Evolutionary conservation across 2,113 vertebrate species (phyloP), one percentile per base, ranked within the genome.

Genomic region (Cyanistes caeruleus): DNA sequence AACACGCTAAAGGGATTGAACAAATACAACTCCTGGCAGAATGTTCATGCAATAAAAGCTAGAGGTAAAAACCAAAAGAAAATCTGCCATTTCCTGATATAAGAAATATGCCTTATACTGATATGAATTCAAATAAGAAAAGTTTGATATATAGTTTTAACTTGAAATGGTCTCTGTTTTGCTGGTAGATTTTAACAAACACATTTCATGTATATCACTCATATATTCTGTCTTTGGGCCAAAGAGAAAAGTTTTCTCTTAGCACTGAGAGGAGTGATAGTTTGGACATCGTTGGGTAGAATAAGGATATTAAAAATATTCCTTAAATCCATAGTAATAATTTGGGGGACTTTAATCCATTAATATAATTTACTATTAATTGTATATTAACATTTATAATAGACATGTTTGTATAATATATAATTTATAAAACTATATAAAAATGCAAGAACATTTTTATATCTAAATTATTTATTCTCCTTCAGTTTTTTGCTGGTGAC

Each of bases 191-290:
- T 86, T 91, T 43, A 46, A 63, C 0, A 2, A 25, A 41, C 3
- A 1, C 4, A 11, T 14, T n/a, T 48, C 2, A 1, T 37, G 8
- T 35, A 7, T 37, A 55, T n/a, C 53, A 35, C 8, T 75, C 10
- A 51, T 22, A 15, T 35, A 48, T 82, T 82, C 16, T 62, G 65
- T 37, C 24, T 41, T 43, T 70, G 41, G 43, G 8, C 30, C 4
- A 27, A 76, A 23, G 17, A 83, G 4, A 18, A 51, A 90, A 52
- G 43, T 55, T 73, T 91, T 86, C 10, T 51, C 15, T 30, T 41
- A 35, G 17, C 9, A 63, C 20, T 56, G 7, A 68, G 18, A 90
- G 18, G 41, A 87, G 65, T 49, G 23, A 30, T 35, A 33, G 13
- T 70, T 92, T 82, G 39, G 60, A 52, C 10, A n/a, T 25, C 44